Evolutionary conservation across 2,113 vertebrate species (phyloP).

Genomic region (western clawed frog (Xenopus tropicalis)): UCB_Xtro_10.0 CM004446.2:60138501-60139000

Average conservation of each 20-base stretch:
- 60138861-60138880: too few species aligned
- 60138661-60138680: constrained; percentile 31
- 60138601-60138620: too few species aligned
- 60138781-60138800: constrained; percentile 27
- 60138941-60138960: constrained; percentile 27
- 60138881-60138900: too few species aligned
- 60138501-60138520: too few species aligned
- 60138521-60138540: too few species aligned
- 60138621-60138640: neutral
- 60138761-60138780: constrained; percentile 32
- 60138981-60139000: constrained; percentile 23
- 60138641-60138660: constrained; percentile 17
- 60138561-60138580: too few species aligned
- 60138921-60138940: neutral
- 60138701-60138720: constrained; percentile 24
- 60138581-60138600: too few species aligned
- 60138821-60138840: neutral
- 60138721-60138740: constrained; percentile 38
- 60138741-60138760: constrained; percentile 38
- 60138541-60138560: too few species aligned
- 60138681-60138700: constrained; percentile 33
- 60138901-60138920: neutral
- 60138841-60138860: neutral
- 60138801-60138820: neutral
- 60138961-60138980: neutral